These are phyloP conservation scores for Hedychridium roseum DNA, from an alignment of 2,888 invertebrate species.

Conservation along the genomic window DNA sequence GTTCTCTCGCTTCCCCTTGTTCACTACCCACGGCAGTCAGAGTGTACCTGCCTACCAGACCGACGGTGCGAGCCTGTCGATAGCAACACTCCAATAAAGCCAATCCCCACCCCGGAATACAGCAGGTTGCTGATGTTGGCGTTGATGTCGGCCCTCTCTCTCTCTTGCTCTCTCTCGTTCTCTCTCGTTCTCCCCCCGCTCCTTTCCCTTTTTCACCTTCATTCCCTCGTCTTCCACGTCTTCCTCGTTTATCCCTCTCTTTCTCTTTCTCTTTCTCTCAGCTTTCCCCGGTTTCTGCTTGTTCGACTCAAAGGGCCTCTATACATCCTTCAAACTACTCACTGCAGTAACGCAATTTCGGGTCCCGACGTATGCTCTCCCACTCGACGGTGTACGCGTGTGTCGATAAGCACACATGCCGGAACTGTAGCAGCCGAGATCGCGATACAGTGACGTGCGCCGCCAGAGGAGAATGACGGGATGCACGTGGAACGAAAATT, in stretches of 20 bases:
- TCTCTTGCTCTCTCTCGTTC: not conserved
- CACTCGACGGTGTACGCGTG: too few species aligned
- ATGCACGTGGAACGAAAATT: too few species aligned
- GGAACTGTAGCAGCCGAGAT: too few species aligned
- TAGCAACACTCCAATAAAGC: conserved; percentile 60
- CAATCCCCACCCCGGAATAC: conserved; percentile 39
- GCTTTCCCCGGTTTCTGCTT: conserved; percentile 3
- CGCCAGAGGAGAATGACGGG: too few species aligned
- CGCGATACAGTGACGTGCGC: too few species aligned
- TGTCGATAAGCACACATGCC: too few species aligned
- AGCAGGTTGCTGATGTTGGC: too few species aligned
- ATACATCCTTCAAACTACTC: conserved; percentile 21
- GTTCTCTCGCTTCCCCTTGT: too few species aligned
- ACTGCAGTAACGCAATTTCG: conserved; percentile 51
- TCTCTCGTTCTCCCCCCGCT: conserved; percentile 9
- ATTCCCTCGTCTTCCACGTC: not conserved
- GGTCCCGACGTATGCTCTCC: conserved; percentile 29
- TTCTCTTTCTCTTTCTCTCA: not conserved
- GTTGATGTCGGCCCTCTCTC: too few species aligned
- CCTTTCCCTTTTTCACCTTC: conserved; percentile 12
- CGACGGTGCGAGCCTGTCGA: conserved; percentile 55
- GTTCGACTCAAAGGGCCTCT: conserved; percentile 15
- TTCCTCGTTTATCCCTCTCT: conserved; percentile 12
- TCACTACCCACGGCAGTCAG: too few species aligned
- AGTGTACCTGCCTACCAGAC: conserved; percentile 35